A percentile compares a stretch with the other conserved stretches of the same genome.
Conservation (phyloP, 2,113 vertebrate species). For the Nannospalax galili region DNA sequence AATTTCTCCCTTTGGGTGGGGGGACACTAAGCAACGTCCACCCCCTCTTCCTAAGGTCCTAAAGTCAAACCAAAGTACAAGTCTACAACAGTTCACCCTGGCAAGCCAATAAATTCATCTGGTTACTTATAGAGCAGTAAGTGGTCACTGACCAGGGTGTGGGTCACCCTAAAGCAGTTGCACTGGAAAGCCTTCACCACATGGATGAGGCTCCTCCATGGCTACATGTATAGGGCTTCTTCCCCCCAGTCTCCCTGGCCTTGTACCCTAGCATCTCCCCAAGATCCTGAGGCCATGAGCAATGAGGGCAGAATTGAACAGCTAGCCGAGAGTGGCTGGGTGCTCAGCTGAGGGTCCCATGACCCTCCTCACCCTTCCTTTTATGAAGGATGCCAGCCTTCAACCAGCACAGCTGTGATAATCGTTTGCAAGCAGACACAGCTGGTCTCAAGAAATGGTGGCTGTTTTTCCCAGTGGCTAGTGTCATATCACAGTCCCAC, state of each 20-base stretch:
- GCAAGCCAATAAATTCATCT: too few relatives aligned
- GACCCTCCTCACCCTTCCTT: background rate
- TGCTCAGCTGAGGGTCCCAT: background rate
- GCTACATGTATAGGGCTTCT: background rate
- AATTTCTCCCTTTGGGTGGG: too few relatives aligned
- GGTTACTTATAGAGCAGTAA: too few relatives aligned
- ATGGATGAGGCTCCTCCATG: background rate
- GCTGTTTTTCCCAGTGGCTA: background rate
- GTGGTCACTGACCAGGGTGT: background rate
- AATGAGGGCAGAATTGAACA: background rate
- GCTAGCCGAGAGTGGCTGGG: background rate
- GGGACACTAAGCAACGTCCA: too few relatives aligned
- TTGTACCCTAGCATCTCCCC: background rate
- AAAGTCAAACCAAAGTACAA: too few relatives aligned
- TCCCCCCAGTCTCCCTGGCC: background rate
- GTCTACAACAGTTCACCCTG: too few relatives aligned
- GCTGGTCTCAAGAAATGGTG: background rate
- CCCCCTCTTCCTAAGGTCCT: too few relatives aligned
- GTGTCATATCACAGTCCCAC: background rate
- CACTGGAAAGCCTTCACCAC: background rate
- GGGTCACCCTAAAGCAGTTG: background rate
- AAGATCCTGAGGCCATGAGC: background rate
- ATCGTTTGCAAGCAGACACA: background rate
- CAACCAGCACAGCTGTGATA: background rate
- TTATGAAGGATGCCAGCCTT: background rate